Evolutionary conservation across 2,888 invertebrate species (phyloP).

Genomic region (Fissipunctia ypsillon): DNA sequence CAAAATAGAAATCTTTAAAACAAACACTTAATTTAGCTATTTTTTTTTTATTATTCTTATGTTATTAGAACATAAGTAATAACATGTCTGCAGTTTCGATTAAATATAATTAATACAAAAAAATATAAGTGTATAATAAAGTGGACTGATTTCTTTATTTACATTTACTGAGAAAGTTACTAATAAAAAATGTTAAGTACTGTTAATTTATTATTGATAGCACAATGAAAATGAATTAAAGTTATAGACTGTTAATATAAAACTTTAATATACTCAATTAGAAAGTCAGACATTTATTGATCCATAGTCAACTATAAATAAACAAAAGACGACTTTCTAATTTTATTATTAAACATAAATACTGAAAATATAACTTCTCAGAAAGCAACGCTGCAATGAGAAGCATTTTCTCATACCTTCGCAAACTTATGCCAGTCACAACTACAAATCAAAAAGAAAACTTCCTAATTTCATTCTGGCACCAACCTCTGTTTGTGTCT

Average conservation of each 20-base stretch:
- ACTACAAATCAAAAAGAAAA: not conserved
- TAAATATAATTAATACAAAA: no score
- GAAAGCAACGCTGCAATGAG: not conserved
- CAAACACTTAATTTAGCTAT: no score
- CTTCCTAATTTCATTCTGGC: no score
- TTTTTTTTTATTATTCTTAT: no score
- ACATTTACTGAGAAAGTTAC: not conserved
- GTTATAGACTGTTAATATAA: not conserved
- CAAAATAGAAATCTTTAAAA: no score
- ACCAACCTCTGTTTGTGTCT: no score
- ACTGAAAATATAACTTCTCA: not conserved
- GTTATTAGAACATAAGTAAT: no score
- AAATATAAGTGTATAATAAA: not conserved
- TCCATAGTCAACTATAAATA: not conserved
- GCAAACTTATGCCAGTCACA: not conserved
- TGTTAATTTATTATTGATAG: not conserved
- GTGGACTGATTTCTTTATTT: not conserved
- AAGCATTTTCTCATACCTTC: not conserved
- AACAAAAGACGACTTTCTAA: not conserved
- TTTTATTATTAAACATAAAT: not conserved
- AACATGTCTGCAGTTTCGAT: no score
- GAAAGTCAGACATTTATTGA: not conserved
- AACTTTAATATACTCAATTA: not conserved
- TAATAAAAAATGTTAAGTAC: not conserved
- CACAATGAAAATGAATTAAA: not conserved